Base-by-base conservation (phyloP, 2,888 invertebrate genomes). In the Blastobasis adustella region DNA sequence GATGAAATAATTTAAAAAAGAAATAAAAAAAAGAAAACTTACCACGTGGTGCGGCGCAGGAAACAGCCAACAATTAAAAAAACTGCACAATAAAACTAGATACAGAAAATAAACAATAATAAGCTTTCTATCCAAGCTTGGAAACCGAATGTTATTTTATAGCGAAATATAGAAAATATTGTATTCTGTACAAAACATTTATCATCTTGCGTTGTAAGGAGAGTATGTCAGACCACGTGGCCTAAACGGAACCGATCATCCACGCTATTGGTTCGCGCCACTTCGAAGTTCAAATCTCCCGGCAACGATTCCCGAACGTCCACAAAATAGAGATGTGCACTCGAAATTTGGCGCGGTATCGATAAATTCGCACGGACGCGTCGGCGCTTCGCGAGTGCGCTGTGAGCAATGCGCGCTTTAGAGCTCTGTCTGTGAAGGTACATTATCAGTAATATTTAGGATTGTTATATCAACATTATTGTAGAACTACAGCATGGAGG, bases 121-220 rank as follows among this genome's bases (percentile, higher is more conserved):
- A 23, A 23, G 23, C 23, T 23, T 23, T 3, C 23, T 23, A 36
- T 8, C 38, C 37, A 38, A 9, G 5, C 36, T 41, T 36, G 9
- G 39, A 39, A 41, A 4, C 4, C 45, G 37, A 49, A 36, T 43
- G 45, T 47, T 80, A 79, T 66, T 81, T 79, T 67, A 81, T 81
- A 51, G 80, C 61, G 47, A 79, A 81, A 69, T 81, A 75, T 66
- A 77, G 57, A 58, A 72, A 76, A 73, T 78, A 60, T 57, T 77
- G 75, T 72, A 69, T 71, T 55, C 66, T 63, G 55, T 53, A 62
- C 52, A 56, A 61, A 59, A 65, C 67, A 64, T 70, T 62, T 66
- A 74, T 57, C 80, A 81, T 80, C 64, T 73, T 76, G 66, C 57
- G 54, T 42, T 4, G 58, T 53, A 62, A 56, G 50, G 40, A 50